Percentiles rank a stretch among this genome's conserved stretches.
phyloP scores from a whole-genome alignment of 1,140 invertebrate species.

The Apolygus lucorum region DNA sequence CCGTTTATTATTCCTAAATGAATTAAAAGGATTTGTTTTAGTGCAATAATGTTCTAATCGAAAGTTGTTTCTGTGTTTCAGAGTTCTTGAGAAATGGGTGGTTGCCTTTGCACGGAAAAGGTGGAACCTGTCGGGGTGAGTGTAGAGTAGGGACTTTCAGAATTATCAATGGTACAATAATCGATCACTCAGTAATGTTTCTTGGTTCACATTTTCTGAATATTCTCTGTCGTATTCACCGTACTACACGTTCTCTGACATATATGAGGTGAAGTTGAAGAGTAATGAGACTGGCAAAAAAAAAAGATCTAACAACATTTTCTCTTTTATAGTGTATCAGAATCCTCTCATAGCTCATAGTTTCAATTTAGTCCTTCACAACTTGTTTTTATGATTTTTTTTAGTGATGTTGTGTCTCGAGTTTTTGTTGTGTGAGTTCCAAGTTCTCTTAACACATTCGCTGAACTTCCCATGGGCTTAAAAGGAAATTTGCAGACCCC shows the following conservation, averaged over 20 bases:
- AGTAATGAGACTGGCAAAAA: not conserved
- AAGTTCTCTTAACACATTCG: no score
- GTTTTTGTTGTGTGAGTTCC: no score
- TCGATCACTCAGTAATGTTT: not conserved
- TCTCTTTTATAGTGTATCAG: no score
- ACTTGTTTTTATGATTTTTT: no score
- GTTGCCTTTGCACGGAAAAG: slow-evolving; percentile 27
- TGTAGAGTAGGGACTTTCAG: not conserved
- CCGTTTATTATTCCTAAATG: no score
- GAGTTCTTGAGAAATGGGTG: slow-evolving; percentile 26
- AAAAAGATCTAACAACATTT: not conserved
- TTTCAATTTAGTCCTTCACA: no score
- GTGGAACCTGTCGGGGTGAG: slow-evolving; percentile 27
- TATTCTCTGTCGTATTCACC: not conserved
- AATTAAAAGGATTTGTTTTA: no score
- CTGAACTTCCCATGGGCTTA: no score
- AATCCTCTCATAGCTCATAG: no score
- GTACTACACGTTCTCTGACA: not conserved
- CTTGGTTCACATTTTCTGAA: not conserved
- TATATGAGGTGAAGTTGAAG: not conserved
- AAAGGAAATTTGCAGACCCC: no score
- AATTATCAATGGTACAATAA: no score
- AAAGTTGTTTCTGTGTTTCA: slow-evolving; percentile 4
- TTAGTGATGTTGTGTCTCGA: no score
- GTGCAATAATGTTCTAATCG: not conserved